Evolutionary conservation across 1,140 invertebrate species (phyloP).

Genomic region (Ceratoteleas bidentatus): DNA sequence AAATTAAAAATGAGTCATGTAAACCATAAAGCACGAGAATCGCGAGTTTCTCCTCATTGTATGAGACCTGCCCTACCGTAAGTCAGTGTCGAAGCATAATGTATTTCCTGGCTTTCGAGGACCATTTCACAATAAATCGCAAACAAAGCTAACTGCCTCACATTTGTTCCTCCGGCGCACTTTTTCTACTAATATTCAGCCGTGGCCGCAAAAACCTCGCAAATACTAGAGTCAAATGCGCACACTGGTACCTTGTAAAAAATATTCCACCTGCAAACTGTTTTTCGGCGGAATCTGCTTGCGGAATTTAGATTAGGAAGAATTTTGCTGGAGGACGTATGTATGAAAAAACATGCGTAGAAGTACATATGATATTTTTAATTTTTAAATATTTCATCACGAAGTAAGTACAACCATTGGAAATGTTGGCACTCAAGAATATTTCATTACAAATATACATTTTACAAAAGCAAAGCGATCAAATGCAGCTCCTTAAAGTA

Average conservation of each 20-base stretch:
- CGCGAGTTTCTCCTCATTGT: slow-evolving; percentile 42
- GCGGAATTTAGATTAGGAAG: no score
- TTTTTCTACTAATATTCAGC: slow-evolving; percentile 55
- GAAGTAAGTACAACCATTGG: no score
- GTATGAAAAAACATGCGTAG: no score
- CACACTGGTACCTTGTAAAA: slow-evolving; percentile 16
- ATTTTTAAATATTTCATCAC: no score
- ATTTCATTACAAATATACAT: no score
- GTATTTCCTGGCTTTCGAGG: slow-evolving; percentile 39
- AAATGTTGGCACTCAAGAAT: no score
- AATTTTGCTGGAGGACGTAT: no score
- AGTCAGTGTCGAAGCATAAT: slow-evolving; percentile 26
- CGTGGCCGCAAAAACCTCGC: slow-evolving; percentile 38
- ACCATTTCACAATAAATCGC: slow-evolving; percentile 42
- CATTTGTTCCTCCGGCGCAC: slow-evolving; percentile 33
- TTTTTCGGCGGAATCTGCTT: no score
- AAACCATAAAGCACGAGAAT: slow-evolving; percentile 31
- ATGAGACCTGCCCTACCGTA: slow-evolving; percentile 48
- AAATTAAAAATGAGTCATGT: slow-evolving; percentile 15
- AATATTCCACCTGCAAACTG: slow-evolving; percentile 17
- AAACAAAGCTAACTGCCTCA: slow-evolving; percentile 29
- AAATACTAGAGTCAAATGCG: not conserved
- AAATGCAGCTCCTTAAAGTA: no score
- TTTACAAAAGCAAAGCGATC: no score
- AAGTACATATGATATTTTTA: no score